phyloP scores from a whole-genome alignment of 2,797 vertebrate genomes.

The Myotis vivesi region DNA sequence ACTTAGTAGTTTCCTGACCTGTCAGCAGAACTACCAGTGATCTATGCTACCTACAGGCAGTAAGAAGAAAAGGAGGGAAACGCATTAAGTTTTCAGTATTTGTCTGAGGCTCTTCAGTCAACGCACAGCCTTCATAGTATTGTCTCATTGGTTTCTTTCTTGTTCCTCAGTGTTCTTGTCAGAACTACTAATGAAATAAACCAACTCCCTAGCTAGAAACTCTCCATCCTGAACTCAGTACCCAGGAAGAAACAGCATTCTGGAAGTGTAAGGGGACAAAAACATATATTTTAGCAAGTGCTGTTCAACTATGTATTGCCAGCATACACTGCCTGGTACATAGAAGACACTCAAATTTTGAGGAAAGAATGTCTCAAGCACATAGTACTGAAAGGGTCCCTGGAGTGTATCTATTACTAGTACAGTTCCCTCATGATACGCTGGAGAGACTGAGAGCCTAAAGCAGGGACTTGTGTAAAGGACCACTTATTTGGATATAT shows the following conservation, averaged over 20 bases:
- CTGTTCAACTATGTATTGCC: background rate
- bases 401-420: constrained; percentile 16
- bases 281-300: constrained; percentile 35
- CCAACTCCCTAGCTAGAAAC: constrained; percentile 40
- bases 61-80: constrained; percentile 9
- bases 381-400: background rate
- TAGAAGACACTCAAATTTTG: background rate
- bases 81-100: constrained; percentile 11
- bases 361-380: constrained; percentile 27
- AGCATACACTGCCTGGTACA: background rate
- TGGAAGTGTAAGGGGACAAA: background rate
- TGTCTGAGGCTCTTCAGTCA: constrained; percentile 8
- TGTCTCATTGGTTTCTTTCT: constrained; percentile 36
- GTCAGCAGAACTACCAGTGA: background rate
- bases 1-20: background rate
- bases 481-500: background rate
- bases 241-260: background rate
- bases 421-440: background rate
- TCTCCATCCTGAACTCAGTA: constrained; percentile 40
- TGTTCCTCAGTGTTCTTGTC: constrained; percentile 19
- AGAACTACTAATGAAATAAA: constrained; percentile 37
- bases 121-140: constrained; percentile 18
- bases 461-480: constrained; percentile 34
- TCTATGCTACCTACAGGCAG: background rate
- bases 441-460: background rate